Evolutionary conservation across 1,140 invertebrate species (phyloP).

Genomic region (Akabosia matsudoensis): DNA sequence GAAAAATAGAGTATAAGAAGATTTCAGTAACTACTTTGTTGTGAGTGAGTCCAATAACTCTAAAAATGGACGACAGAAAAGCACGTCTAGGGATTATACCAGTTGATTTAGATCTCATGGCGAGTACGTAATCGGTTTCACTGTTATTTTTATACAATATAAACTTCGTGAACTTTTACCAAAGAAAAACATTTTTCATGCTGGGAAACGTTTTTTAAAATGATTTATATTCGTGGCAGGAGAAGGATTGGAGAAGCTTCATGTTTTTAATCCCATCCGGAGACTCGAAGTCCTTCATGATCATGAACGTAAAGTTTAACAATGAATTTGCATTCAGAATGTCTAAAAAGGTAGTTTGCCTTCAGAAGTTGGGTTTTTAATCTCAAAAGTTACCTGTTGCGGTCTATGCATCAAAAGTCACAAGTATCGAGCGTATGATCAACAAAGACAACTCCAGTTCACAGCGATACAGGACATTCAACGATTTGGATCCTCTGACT

Average conservation of each 20-base stretch:
- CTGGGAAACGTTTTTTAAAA: no score
- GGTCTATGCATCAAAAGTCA: conserved; percentile 21
- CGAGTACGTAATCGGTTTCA: background rate
- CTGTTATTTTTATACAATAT: background rate
- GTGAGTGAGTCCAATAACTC: no score
- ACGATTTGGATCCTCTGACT: conserved; percentile 15
- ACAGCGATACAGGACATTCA: conserved; percentile 12
- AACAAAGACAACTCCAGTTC: background rate
- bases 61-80: background rate
- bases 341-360: background rate
- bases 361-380: no score
- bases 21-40: background rate
- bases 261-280: background rate
- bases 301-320: background rate
- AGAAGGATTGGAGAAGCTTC: conserved; percentile 11
- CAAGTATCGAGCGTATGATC: conserved; percentile 6
- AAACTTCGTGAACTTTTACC: no score
- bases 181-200: no score
- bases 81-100: background rate
- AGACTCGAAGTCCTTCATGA: conserved; percentile 6
- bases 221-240: no score
- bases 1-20: background rate
- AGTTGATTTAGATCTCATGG: background rate
- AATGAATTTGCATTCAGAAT: background rate
- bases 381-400: conserved; percentile 9